Evolutionary conservation across 2,797 vertebrate species (phyloP), one percentile per base, ranked within the genome.

Genomic region (Pelochelys cantorii): DNA sequence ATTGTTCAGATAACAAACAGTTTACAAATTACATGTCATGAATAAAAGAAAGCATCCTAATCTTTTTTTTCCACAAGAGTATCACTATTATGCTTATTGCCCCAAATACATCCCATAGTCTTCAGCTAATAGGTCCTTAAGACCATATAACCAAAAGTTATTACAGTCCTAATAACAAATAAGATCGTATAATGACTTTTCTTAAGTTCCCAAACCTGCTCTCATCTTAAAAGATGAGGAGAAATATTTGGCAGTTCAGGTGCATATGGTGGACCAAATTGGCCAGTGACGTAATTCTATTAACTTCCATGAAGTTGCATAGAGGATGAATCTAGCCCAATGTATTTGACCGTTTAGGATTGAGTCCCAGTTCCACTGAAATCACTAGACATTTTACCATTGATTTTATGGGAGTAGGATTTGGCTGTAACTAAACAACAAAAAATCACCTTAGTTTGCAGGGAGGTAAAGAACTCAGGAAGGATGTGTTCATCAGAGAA

Each of bases 181-280:
- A 65, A 79, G 55, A 75, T 3, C 27, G n/a, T 42, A 42, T 31
- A 48, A 25, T 81, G 15, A 65, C 31, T n/a, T 65, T 62, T 60
- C 59, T 60, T n/a, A 65, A 65, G 15, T 65, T 65, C 29, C 62
- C 31, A 65, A 65, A n/a, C 8, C 62, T 65, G 62, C 31, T 88
- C 9, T 5, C 14, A 57, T 15, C 4, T 22, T 48, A 8, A 62
- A 78, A 83, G 14, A 83, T 56, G 34, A 31, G 29, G 29, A 93
- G 17, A 31, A 81, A 34, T 60, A 0, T 80, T 60, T 55, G 25
- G 48, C 13, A 84, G 11, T n/a, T 81, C 11, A 52, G 29, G 11
- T 7, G 62, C 29, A 65, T 31, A n/a, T n/a, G 29, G 7, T 65
- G 31, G 31, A 15, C 29, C 31, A 0, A 0, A 57, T 10, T 31